These are phyloP conservation scores for Pomacea canaliculata DNA, from an alignment of 2,888 invertebrate species.

Conservation along the genomic window DNA sequence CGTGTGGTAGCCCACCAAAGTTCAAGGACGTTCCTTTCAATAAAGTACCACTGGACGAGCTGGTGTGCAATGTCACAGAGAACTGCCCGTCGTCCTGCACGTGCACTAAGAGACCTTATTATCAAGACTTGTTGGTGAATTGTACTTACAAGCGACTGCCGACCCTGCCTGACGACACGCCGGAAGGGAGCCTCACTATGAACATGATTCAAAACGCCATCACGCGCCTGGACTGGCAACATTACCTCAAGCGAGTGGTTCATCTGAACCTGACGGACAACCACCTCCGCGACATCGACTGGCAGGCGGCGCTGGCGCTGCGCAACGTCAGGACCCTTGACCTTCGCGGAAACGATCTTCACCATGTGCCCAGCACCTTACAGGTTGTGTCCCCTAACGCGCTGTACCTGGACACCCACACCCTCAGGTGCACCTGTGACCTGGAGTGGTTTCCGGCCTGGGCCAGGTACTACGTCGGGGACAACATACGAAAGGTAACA, in stretches of 20 bases:
- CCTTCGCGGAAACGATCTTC: slow-evolving; percentile 5
- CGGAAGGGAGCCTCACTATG: slow-evolving; percentile 2
- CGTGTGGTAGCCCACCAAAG: slow-evolving; percentile 5
- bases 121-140: neutral
- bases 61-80: slow-evolving; percentile 1
- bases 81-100: slow-evolving; percentile 2
- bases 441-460: slow-evolving; percentile 10
- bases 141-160: neutral
- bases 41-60: neutral
- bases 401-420: slow-evolving; percentile 8
- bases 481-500: neutral
- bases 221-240: neutral
- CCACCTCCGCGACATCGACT: neutral
- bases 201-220: slow-evolving; percentile 7
- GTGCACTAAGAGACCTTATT: neutral
- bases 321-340: slow-evolving; percentile 1
- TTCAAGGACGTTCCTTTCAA: neutral
- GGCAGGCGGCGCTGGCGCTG: neutral
- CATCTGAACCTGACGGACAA: neutral
- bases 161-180: slow-evolving; percentile 1
- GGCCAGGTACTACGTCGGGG: neutral
- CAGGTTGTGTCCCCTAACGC: neutral
- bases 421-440: slow-evolving; percentile 14
- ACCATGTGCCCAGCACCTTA: slow-evolving; percentile 4
- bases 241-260: neutral